Evolutionary conservation across 2,797 vertebrate genomes (phyloP).

Genomic region (Microctenopoma stevenorrisi): DNA sequence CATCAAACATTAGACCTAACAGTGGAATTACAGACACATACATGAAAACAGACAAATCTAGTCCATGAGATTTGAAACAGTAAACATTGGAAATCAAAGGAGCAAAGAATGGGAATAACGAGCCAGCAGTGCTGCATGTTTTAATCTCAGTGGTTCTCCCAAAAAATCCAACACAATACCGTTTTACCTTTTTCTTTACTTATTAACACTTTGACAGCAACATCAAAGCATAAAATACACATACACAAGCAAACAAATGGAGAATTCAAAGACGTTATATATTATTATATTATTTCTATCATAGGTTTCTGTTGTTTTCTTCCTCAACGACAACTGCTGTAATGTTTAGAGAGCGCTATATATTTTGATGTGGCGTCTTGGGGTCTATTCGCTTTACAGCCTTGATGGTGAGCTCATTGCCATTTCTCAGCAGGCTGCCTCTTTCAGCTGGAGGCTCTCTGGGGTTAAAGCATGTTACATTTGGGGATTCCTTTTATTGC

Average conservation of each 20-base stretch:
- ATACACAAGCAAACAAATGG: constrained; percentile 4
- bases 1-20: neutral
- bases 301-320: neutral
- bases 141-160: constrained; percentile 12
- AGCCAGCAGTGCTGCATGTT: constrained; percentile 3
- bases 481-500: constrained; percentile 8
- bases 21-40: neutral
- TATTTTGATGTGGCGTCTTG: neutral
- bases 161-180: constrained; percentile 11
- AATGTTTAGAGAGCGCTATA: neutral
- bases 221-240: constrained; percentile 27
- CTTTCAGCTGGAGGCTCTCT: constrained; percentile 7
- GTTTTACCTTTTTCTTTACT: constrained; percentile 26
- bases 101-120: constrained; percentile 24
- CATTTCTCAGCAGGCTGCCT: constrained; percentile 18
- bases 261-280: neutral
- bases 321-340: neutral
- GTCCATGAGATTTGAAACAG: neutral
- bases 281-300: neutral
- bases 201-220: constrained; percentile 28
- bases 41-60: neutral
- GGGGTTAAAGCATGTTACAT: neutral
- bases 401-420: constrained; percentile 15
- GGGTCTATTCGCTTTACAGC: neutral
- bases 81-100: constrained; percentile 7